phyloP scores from a whole-genome alignment of 2,113 vertebrate genomes.

The Upupa epops region DNA sequence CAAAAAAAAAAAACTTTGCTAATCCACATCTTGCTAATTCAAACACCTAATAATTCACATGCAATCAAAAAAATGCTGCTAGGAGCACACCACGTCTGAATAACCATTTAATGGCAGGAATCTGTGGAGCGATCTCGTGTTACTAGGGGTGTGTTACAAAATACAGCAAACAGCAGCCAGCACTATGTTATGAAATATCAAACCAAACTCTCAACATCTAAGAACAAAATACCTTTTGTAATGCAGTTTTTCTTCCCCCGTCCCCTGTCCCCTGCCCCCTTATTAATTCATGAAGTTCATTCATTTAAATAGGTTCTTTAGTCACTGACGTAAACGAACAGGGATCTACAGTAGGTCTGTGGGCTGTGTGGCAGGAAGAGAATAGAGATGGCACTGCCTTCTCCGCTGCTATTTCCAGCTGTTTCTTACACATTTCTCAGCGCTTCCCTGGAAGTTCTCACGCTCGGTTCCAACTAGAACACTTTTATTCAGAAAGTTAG shows the following conservation, averaged over 20 bases:
- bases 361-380: background rate
- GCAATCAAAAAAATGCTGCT: background rate
- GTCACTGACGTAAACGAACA: constrained; percentile 45
- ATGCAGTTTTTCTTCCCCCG: background rate
- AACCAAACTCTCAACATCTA: constrained; percentile 10
- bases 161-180: constrained; percentile 10
- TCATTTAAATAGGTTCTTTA: constrained; percentile 55
- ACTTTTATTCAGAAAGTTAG: background rate
- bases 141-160: constrained; percentile 13
- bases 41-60: constrained; percentile 51
- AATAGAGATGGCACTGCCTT: constrained; percentile 50
- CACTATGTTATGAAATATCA: constrained; percentile 29
- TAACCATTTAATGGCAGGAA: constrained; percentile 38
- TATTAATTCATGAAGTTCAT: constrained; percentile 61
- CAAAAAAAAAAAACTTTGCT: constrained; percentile 19
- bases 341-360: background rate
- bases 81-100: background rate
- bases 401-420: constrained; percentile 20
- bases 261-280: background rate
- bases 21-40: constrained; percentile 37
- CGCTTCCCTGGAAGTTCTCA: background rate
- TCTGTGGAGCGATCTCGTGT: background rate
- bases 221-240: constrained; percentile 61
- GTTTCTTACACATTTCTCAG: constrained; percentile 4
- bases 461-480: background rate